Evolutionary conservation across 2,797 vertebrate genomes (phyloP).

Genomic region (Rallus crepitans): DNA sequence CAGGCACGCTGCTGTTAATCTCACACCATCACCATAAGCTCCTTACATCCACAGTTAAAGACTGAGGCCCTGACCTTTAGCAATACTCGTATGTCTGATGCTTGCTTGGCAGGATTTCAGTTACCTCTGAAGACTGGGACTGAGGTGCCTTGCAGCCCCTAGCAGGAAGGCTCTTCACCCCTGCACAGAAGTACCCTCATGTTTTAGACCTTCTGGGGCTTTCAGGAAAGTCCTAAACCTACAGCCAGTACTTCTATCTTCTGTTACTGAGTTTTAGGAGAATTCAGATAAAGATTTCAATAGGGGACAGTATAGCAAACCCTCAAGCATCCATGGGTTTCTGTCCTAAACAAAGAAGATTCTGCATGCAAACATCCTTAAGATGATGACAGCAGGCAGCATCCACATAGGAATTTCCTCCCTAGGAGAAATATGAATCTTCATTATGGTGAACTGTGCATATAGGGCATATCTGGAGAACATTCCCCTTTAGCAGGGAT

Average conservation of each 20-base stretch:
- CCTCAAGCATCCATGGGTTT: accelerated
- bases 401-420: not conserved
- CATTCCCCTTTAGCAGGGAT: not conserved
- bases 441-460: accelerated
- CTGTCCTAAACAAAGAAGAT: not conserved
- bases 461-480: not conserved
- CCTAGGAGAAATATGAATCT: not conserved
- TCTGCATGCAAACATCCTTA: not conserved
- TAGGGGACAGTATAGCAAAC: not conserved
- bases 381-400: not conserved
- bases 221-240: not conserved
- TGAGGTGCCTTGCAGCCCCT: not conserved
- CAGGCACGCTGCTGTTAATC: not conserved
- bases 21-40: not conserved
- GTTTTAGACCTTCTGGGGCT: not conserved
- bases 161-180: not conserved
- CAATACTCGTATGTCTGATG: not conserved
- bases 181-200: accelerated
- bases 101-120: not conserved
- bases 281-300: not conserved
- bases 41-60: not conserved
- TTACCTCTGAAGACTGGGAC: not conserved
- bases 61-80: accelerated
- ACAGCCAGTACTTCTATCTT: not conserved
- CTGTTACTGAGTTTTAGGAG: not conserved